These are phyloP conservation scores for Eupithecia pulchellata DNA, from an alignment of 2,888 invertebrate species.

Conservation along the genomic window DNA sequence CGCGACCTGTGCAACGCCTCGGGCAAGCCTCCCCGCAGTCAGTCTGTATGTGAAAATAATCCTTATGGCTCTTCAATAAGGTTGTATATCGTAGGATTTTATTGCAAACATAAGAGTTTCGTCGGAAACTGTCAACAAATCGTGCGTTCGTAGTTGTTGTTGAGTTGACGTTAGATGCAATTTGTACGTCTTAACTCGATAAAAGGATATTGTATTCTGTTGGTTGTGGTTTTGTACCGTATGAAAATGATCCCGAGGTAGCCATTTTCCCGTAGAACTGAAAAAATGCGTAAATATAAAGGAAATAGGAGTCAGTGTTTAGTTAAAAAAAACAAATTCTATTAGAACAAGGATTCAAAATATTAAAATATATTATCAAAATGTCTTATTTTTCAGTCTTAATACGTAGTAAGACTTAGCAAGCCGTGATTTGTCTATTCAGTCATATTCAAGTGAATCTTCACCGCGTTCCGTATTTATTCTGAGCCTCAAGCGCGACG, in stretches of 20 bases:
- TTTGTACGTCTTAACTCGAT: too few relatives aligned
- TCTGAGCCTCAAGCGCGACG: conserved; percentile 74
- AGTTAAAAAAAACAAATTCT: too few relatives aligned
- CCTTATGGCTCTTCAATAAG: background rate
- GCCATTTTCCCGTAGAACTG: too few relatives aligned
- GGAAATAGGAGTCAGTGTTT: too few relatives aligned
- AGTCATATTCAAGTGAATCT: conserved; percentile 5
- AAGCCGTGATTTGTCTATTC: background rate
- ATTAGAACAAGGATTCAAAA: too few relatives aligned
- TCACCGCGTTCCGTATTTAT: conserved; percentile 13
- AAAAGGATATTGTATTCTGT: too few relatives aligned
- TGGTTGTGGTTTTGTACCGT: too few relatives aligned
- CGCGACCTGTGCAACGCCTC: conserved; percentile 65
- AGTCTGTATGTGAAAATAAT: background rate
- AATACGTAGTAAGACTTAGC: background rate
- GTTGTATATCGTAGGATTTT: background rate
- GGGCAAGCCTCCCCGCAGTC: background rate
- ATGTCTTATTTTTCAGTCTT: too few relatives aligned
- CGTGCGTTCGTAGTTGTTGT: too few relatives aligned
- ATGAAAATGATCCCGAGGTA: too few relatives aligned
- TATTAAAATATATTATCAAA: too few relatives aligned
- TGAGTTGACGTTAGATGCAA: background rate
- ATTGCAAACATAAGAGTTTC: background rate
- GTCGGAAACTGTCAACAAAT: background rate
- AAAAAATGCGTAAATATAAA: too few relatives aligned